Percentiles rank a stretch among this genome's conserved stretches.
These are phyloP conservation scores for Coturnix japonica DNA, from an alignment of 2,113 vertebrate species.

Conservation along the genomic window DNA sequence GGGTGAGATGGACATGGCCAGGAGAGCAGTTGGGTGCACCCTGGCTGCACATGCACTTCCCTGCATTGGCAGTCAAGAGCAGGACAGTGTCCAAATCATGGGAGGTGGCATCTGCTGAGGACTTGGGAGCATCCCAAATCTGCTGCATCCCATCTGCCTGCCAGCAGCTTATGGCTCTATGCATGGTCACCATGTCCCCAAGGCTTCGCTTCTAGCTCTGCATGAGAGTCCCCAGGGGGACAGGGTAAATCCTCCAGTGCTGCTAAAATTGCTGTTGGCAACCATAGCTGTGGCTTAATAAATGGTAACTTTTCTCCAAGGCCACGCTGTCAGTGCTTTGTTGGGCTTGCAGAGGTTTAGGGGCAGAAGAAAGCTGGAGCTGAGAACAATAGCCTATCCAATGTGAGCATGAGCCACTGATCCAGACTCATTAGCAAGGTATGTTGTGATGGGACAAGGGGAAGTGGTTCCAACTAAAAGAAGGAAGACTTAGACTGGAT, in stretches of 20 bases:
- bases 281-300: constrained; percentile 51
- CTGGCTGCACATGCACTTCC: not conserved
- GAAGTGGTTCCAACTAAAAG: too few species aligned
- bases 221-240: constrained; percentile 23
- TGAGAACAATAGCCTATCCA: constrained; percentile 47
- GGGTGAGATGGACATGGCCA: not conserved
- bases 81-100: not conserved
- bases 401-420: constrained; percentile 11
- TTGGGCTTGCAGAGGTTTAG: not conserved
- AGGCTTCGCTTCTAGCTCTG: constrained; percentile 40
- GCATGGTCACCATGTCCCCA: not conserved
- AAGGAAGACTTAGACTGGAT: too few species aligned
- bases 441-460: too few species aligned
- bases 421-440: not conserved
- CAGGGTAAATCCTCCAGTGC: not conserved
- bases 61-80: not conserved
- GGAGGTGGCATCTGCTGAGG: not conserved
- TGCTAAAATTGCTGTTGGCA: not conserved
- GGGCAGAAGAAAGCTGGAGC: not conserved
- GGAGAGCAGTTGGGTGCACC: not conserved
- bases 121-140: not conserved
- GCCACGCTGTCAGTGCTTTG: not conserved
- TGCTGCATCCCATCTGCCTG: not conserved
- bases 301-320: constrained; percentile 41
- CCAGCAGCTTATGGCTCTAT: not conserved